Evolutionary conservation across 1,140 invertebrate genomes (phyloP), one percentile per base, ranked within the genome.

Genomic region (Stegodyphus mimosarum): DNA sequence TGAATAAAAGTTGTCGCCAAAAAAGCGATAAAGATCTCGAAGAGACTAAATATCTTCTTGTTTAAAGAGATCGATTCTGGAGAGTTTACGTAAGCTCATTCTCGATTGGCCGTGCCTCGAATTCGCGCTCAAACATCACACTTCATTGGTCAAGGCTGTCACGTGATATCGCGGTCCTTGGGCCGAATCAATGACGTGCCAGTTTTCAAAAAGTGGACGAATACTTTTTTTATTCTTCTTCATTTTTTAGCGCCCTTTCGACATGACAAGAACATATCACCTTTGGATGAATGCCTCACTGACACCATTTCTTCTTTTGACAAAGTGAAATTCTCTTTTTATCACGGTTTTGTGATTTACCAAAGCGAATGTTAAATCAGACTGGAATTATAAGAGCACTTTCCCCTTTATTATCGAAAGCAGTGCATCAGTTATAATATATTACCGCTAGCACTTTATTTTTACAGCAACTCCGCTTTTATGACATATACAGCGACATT

Each of bases 91-190:
- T 66, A 77, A 77, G 74, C 74, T 66, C 13, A 2, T 4, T 48
- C 33, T 69, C 76, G 63, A 67, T 78, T 78, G 76, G 76, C 66
- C 10, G 64, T n/a, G n/a, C 66, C 53, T 17, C 50, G 76, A 78
- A 69, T 78, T 50, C 17, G 49, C 63, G 64, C 63, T 69, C 64
- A 72, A 63, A 33, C 66, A 51, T 71, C 78, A 52, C 67, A 69
- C 66, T 80, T 63, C 17, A 80, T 80, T 80, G 78, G 78, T 80
- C 78, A 80, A 80, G 69, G 78, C 78, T 80, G 78, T 63, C 78
- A 80, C 78, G 78, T 80, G 78, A 71, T 18, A 53, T 80, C 52
- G 50, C 52, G 50, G 78, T 80, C 78, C 78, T 80, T 80, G 78
- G 67, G 78, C 60, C 48, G 53, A 80, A 80, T 80, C 78, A 80